Evolutionary conservation across 2,888 invertebrate species (phyloP), one percentile per base, ranked within the genome.

Genomic region (Anorthoa munda): DNA sequence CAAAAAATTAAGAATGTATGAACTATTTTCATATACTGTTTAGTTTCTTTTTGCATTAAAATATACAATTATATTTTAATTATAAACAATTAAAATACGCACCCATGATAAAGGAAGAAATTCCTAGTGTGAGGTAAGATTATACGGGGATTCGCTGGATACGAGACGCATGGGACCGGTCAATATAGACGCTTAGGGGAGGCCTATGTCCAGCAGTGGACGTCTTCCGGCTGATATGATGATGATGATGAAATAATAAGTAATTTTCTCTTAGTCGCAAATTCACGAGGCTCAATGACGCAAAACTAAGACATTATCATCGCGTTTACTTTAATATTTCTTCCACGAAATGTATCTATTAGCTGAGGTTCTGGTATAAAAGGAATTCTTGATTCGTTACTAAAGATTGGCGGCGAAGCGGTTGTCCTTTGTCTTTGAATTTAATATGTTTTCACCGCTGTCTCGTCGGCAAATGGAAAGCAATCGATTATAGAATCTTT

Each of bases 311-410:
- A 58, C 21, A 9, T 26, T 48, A 0, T 2, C 39, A 65, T 50
- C 21, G 50, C 9, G 18, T 65, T 71, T 75, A 50, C 51, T 61
- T 68, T 71, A 50, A 71, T 79, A 71, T 68, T 63, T 68, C 55
- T 55, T 26, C 46, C 31, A 26, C 31, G 55, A 69, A 72, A 66
- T 72, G 58, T 76, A 64, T 72, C n/a, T 80, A 68, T 56, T 68
- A 76, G 15, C n/a, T 21, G 5, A 53, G 48, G 18, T 70, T 61
- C 23, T 48, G 18, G 26, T 50, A 55, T 55, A 78, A 82, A 82
- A 21, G 23, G 64, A 82, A 78, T 82, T 66, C 51, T 69, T 71
- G 74, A 82, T 72, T 78, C 58, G 13, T 51, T 31, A 21, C 60
- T 67, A 58, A 78, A 67, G 60, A 72, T 55, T 56, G n/a, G 12